Conservation (phyloP, 2,113 vertebrate genomes). For the Actinemys pallida region DNA sequence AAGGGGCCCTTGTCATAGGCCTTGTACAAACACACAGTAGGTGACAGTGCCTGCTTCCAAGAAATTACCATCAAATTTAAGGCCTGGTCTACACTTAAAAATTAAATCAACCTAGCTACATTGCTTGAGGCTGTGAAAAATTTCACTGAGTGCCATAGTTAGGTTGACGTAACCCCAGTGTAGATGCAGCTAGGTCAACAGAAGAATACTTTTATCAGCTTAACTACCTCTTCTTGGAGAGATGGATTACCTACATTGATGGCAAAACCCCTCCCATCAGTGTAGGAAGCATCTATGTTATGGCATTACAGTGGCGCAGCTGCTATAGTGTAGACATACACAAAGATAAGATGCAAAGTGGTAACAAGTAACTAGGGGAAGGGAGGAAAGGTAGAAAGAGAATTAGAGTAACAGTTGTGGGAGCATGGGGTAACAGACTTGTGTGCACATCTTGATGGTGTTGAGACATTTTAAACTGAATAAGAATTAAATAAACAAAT, state of each 20-base stretch:
- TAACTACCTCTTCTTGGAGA: not conserved
- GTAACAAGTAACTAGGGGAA: not conserved
- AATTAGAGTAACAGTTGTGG: not conserved
- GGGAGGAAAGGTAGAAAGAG: not conserved
- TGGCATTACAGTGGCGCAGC: not conserved
- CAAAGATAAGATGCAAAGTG: not conserved
- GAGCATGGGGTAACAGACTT: not conserved
- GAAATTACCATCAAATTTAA: too few relatives aligned
- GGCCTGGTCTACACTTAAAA: too few relatives aligned
- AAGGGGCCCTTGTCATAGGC: rapidly evolving
- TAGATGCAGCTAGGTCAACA: not conserved
- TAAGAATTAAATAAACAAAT: not conserved
- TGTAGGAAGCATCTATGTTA: too few relatives aligned
- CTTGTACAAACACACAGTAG: not conserved
- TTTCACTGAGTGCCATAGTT: too few relatives aligned
- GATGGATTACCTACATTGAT: not conserved
- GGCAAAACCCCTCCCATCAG: not conserved
- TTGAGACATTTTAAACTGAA: not conserved
- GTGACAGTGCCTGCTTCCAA: too few relatives aligned
- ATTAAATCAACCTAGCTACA: too few relatives aligned
- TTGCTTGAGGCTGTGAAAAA: too few relatives aligned
- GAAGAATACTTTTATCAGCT: not conserved
- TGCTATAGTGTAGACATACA: not conserved
- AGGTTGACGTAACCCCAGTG: too few relatives aligned
- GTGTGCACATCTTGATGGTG: not conserved